Evolutionary conservation across 2,113 vertebrate genomes (phyloP).

Genomic region (Equus quagga): DNA sequence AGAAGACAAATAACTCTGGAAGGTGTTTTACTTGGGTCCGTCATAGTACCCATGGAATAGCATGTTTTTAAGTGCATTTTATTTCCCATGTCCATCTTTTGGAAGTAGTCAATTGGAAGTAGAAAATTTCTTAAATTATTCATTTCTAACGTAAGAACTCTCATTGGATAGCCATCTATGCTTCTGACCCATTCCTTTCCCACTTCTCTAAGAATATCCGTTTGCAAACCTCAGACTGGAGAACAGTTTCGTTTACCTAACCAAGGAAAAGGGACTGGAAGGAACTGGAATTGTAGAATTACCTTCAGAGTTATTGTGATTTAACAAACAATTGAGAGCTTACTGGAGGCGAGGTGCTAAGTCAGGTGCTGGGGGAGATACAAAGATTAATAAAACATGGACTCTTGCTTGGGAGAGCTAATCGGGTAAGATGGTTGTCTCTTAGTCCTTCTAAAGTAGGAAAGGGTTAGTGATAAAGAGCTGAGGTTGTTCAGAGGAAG

Average conservation of each 20-base stretch:
- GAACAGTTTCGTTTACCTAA: neutral
- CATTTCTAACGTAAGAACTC: conserved; percentile 5
- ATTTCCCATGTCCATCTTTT: neutral
- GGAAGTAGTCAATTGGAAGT: neutral
- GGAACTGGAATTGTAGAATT: neutral
- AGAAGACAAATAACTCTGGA: neutral
- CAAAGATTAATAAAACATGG: neutral
- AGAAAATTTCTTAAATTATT: neutral
- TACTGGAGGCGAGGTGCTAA: neutral
- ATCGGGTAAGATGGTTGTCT: neutral
- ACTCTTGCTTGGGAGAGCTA: neutral
- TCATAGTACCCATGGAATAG: neutral
- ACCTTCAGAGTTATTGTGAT: neutral
- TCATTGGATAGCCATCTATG: neutral
- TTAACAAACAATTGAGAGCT: neutral
- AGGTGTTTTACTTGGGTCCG: neutral
- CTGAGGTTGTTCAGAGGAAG: neutral
- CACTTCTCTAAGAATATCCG: neutral
- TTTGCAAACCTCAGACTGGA: neutral
- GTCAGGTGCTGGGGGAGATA: neutral
- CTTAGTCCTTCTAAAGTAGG: neutral
- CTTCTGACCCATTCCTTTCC: neutral
- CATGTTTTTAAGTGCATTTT: neutral
- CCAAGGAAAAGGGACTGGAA: neutral
- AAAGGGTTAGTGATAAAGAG: neutral